Evolutionary conservation across 2,797 vertebrate genomes (phyloP).

Genomic region (Falco concolor): DNA sequence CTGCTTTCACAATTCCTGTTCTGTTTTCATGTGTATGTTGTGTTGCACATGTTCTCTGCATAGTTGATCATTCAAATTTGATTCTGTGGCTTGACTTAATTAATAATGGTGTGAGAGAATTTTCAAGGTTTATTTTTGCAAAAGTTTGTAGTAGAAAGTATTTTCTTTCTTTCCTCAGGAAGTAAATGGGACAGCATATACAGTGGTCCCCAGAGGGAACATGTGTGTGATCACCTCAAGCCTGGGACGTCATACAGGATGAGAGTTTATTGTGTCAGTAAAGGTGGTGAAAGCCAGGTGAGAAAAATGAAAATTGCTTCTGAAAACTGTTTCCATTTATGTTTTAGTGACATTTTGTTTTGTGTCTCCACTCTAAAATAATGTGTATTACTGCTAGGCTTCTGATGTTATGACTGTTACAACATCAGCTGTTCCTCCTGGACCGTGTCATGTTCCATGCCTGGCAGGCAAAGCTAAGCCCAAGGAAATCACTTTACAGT

Average conservation of each 20-base stretch:
- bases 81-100: background rate
- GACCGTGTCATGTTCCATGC: conserved; percentile 47
- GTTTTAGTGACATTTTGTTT: background rate
- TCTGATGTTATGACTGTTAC: conserved; percentile 74
- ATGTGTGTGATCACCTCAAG: conserved; percentile 73
- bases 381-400: conserved; percentile 51
- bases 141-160: background rate
- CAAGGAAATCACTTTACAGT: conserved; percentile 70
- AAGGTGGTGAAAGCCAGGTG: conserved; percentile 77
- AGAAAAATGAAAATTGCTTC: background rate
- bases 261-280: conserved; percentile 73
- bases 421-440: conserved; percentile 71
- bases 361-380: background rate
- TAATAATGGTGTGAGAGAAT: background rate
- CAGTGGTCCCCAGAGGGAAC: conserved; percentile 69
- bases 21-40: rapidly evolving
- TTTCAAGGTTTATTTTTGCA: background rate
- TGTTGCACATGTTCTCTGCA: background rate
- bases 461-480: conserved; percentile 69
- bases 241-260: conserved; percentile 75
- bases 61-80: rapidly evolving
- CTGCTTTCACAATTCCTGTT: background rate
- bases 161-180: conserved; percentile 48
- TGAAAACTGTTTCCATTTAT: background rate
- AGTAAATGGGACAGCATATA: conserved; percentile 74